Conservation (phyloP, 2,888 invertebrate genomes). For the Agriopis leucophaearia region DNA sequence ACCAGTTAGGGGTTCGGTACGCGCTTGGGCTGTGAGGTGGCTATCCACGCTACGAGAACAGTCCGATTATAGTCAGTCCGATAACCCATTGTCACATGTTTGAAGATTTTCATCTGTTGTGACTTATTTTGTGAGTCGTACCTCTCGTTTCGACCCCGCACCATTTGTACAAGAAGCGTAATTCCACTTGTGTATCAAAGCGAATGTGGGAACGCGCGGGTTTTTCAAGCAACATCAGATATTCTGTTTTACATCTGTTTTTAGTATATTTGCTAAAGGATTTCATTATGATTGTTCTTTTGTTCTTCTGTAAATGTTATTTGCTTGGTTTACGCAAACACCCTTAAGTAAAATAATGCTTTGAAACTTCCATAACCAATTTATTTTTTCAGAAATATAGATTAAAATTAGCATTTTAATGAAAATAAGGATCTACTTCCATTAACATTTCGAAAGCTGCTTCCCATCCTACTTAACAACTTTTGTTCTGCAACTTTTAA, state of each 20-base stretch:
- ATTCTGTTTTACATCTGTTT: conserved; percentile 37
- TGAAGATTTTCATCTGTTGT: background rate
- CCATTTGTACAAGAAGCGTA: conserved; percentile 75
- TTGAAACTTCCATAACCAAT: background rate
- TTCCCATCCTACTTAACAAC: no score
- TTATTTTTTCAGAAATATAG: no score
- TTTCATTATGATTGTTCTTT: conserved; percentile 29
- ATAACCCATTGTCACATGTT: no score
- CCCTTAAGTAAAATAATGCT: conserved; percentile 1
- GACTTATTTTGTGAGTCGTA: conserved; percentile 31
- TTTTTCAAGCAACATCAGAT: conserved; percentile 36
- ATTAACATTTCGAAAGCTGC: no score
- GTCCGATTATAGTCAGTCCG: background rate
- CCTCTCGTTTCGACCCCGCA: conserved; percentile 73
- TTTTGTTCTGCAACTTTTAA: no score
- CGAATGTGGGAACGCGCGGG: conserved; percentile 34
- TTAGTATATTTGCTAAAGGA: conserved; percentile 27
- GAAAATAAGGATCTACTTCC: no score
- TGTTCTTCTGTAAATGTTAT: conserved; percentile 28
- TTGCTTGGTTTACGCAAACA: conserved; percentile 6
- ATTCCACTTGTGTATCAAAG: conserved; percentile 57
- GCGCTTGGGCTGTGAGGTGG: no score
- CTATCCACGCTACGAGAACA: no score
- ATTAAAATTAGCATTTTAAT: no score
- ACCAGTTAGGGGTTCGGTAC: no score